Percentiles rank a stretch among this genome's conserved stretches.
phyloP scores from a whole-genome alignment of 92 coral and sea anemone species.

The Metridium senile region DNA sequence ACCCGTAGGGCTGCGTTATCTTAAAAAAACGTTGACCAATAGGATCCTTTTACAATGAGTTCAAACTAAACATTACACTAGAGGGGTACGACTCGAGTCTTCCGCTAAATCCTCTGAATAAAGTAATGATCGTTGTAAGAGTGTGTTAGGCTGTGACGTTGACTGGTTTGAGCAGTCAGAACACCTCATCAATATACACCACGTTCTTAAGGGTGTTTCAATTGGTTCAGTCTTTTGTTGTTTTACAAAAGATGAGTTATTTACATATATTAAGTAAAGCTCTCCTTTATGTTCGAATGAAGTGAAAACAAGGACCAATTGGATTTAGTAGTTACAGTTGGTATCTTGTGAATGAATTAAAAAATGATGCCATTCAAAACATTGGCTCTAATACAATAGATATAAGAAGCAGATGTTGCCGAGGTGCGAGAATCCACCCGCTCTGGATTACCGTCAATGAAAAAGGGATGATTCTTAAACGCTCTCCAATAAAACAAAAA shows the following conservation, averaged over 20 bases:
- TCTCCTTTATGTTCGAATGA: constrained; percentile 28
- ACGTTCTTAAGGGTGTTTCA: constrained; percentile 23
- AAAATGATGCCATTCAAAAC: constrained; percentile 15
- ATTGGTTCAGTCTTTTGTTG: constrained; percentile 15
- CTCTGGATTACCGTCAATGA: constrained; percentile 11
- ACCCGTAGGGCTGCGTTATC: constrained; percentile 8
- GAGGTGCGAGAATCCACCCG: constrained; percentile 17
- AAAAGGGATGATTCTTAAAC: neutral
- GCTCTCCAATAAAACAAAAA: constrained; percentile 11
- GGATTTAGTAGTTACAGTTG: constrained; percentile 21
- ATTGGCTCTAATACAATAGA: constrained; percentile 21
- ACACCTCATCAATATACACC: constrained; percentile 15
- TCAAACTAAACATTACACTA: neutral
- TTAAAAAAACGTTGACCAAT: constrained; percentile 2
- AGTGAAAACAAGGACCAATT: constrained; percentile 27
- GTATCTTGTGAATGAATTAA: constrained; percentile 18
- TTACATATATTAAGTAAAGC: constrained; percentile 33
- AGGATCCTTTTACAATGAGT: neutral
- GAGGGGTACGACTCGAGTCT: neutral
- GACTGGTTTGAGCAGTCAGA: neutral
- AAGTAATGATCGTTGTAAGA: neutral
- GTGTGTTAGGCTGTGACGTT: constrained; percentile 10
- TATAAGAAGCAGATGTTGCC: constrained; percentile 11
- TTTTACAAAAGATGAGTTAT: constrained; percentile 18
- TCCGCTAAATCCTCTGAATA: constrained; percentile 10